Percentiles rank a stretch among this genome's conserved stretches.
Conservation (phyloP, 2,888 invertebrate genomes). For the Ichneumoninae sp. region DNA sequence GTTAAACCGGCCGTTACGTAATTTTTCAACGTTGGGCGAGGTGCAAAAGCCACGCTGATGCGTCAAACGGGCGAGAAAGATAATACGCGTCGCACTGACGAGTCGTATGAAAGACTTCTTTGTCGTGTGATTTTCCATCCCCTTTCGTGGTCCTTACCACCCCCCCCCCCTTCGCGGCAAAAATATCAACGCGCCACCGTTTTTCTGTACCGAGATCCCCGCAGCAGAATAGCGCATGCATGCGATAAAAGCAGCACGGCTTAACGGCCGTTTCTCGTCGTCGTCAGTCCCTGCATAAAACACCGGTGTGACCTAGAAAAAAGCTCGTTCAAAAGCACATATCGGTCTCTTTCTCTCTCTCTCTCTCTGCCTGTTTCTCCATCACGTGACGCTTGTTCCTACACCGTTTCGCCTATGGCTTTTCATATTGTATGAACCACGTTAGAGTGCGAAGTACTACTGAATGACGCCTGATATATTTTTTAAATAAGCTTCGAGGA, state of each 20-base stretch:
- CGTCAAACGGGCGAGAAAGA: conserved; percentile 52
- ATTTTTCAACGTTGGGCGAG: conserved; percentile 24
- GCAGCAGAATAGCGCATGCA: conserved; percentile 40
- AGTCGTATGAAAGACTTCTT: conserved; percentile 41
- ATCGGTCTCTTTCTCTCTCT: background rate
- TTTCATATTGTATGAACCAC: background rate
- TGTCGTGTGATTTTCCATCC: conserved; percentile 52
- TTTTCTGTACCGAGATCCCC: background rate
- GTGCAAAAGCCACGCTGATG: conserved; percentile 56
- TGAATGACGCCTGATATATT: background rate
- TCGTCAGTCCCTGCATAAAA: conserved; percentile 8
- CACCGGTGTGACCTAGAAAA: conserved; percentile 22
- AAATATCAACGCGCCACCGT: conserved; percentile 29
- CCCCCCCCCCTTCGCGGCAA: background rate
- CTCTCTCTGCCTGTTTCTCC: background rate
- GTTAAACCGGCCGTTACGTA: conserved; percentile 33
- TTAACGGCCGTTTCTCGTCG: conserved; percentile 13
- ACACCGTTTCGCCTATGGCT: background rate
- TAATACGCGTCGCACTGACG: conserved; percentile 40
- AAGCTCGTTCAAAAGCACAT: conserved; percentile 3
- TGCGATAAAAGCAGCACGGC: conserved; percentile 55
- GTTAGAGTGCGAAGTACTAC: background rate
- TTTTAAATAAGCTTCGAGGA: too few species aligned
- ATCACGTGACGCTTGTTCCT: background rate
- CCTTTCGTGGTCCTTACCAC: background rate